Percentiles rank a stretch among this genome's conserved stretches.
Evolutionary conservation across 2,113 vertebrate genomes (phyloP).

Genomic region (Cavia porcellus): DNA sequence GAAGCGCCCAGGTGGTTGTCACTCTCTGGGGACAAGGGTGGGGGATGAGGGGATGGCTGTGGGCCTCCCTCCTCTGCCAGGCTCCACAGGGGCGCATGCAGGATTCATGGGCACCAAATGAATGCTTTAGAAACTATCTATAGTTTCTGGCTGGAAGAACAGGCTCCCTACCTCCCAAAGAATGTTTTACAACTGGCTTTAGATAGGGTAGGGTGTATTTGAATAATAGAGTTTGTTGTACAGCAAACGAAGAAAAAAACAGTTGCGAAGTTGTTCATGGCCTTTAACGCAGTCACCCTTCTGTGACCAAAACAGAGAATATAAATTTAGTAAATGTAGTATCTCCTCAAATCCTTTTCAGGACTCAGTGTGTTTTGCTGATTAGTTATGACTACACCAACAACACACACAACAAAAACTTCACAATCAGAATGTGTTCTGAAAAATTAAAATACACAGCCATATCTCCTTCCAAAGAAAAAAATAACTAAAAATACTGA

Average conservation of each 20-base stretch:
- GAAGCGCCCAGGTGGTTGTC: background rate
- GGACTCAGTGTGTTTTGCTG: background rate
- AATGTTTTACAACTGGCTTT: background rate
- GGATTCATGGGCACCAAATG: background rate
- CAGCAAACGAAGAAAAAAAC: background rate
- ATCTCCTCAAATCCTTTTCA: background rate
- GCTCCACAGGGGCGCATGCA: background rate
- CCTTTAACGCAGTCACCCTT: conserved; percentile 7
- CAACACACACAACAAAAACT: background rate
- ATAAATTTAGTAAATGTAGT: background rate
- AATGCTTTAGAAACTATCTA: background rate
- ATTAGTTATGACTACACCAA: background rate
- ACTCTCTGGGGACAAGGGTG: background rate
- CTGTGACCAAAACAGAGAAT: background rate
- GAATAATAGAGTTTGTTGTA: background rate
- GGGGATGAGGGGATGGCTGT: background rate
- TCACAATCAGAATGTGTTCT: background rate
- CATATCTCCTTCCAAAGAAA: background rate
- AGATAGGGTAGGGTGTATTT: background rate
- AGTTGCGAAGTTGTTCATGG: background rate
- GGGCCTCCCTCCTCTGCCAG: background rate
- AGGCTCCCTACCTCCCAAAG: background rate
- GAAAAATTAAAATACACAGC: background rate
- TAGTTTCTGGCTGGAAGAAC: background rate
- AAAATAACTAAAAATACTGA: background rate